Conservation (phyloP, 1,140 invertebrate species). For the Neuroterus valhalla region DNA sequence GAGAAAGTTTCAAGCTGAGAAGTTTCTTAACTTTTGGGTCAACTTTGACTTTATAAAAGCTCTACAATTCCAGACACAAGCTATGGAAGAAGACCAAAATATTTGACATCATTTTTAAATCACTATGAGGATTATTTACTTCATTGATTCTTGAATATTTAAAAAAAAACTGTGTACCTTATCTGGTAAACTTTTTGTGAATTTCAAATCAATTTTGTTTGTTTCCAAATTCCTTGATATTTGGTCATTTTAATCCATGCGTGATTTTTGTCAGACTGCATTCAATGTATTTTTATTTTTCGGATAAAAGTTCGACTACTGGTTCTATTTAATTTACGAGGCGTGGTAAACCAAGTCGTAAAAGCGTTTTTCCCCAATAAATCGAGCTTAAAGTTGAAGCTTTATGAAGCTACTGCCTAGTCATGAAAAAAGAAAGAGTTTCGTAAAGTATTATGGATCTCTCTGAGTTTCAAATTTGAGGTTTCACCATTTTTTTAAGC, state of each 20-base stretch:
- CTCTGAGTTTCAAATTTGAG: too few species aligned
- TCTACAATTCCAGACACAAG: too few species aligned
- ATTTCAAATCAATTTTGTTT: neutral
- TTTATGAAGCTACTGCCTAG: neutral
- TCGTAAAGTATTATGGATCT: neutral
- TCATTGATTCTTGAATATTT: too few species aligned
- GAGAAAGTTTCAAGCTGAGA: constrained; percentile 1
- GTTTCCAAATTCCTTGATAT: neutral
- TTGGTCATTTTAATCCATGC: neutral
- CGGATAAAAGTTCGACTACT: neutral
- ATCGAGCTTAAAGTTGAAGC: constrained; percentile 6
- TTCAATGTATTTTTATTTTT: neutral
- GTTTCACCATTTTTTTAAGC: too few species aligned
- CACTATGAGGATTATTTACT: too few species aligned
- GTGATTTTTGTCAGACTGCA: neutral
- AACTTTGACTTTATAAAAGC: constrained; percentile 6
- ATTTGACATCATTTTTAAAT: too few species aligned
- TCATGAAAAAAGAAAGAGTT: too few species aligned
- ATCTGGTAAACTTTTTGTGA: too few species aligned
- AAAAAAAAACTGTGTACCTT: too few species aligned
- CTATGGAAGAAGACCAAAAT: too few species aligned
- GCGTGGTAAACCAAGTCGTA: constrained; percentile 7
- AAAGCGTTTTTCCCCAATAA: constrained; percentile 13
- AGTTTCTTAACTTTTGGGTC: constrained; percentile 11
- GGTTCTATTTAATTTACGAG: constrained; percentile 19